phyloP scores from a whole-genome alignment of 1,140 invertebrate genomes.

The Cephus cinctus region DNA sequence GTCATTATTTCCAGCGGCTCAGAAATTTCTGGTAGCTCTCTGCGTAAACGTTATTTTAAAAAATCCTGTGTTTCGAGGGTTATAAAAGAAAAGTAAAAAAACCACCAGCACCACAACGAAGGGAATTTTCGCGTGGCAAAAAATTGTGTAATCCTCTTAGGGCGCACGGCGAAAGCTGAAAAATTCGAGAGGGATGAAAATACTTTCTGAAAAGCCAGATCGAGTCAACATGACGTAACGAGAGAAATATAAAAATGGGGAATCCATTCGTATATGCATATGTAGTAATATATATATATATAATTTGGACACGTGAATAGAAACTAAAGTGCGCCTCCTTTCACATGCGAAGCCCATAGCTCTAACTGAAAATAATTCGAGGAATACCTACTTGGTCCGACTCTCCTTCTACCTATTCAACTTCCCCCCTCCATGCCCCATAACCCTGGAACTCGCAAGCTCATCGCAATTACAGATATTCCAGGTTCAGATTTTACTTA shows the following conservation, averaged over 20 bases:
- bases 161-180: background rate
- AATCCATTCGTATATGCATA: no score
- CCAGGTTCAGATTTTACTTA: no score
- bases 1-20: no score
- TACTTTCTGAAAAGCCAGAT: background rate
- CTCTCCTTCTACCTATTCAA: background rate
- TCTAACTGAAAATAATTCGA: constrained; percentile 28
- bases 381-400: constrained; percentile 11
- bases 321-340: background rate
- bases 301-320: background rate
- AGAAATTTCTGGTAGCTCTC: no score
- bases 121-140: no score
- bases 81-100: no score
- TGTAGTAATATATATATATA: no score
- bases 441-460: constrained; percentile 1
- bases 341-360: constrained; percentile 1
- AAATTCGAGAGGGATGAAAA: background rate
- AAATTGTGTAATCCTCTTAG: constrained; percentile 4
- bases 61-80: no score
- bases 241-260: background rate
- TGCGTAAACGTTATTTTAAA: no score
- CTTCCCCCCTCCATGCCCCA: constrained; percentile 4
- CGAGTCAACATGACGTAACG: background rate
- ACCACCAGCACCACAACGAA: no score
- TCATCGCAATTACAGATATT: constrained; percentile 31